Evolutionary conservation across 2,113 vertebrate species (phyloP).

Genomic region (Hemicordylus capensis): DNA sequence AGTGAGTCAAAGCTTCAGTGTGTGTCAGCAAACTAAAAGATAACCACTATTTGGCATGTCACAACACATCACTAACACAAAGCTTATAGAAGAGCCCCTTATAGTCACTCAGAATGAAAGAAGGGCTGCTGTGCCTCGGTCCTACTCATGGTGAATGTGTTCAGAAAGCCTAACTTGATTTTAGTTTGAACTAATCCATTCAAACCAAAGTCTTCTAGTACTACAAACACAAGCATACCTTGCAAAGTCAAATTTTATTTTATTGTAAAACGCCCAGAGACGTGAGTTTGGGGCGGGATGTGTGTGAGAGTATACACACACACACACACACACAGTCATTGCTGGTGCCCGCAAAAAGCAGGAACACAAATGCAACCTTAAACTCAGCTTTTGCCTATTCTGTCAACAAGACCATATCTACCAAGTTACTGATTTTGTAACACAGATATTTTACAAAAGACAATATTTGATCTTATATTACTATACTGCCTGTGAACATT

Average conservation of each 20-base stretch:
- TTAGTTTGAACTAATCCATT: not conserved
- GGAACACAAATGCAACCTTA: not conserved
- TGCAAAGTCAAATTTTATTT: not conserved
- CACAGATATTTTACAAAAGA: not conserved
- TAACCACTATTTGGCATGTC: not conserved
- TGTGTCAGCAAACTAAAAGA: not conserved
- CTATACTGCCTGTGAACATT: not conserved
- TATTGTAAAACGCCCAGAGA: too few species aligned
- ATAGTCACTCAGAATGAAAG: not conserved
- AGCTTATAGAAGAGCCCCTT: not conserved
- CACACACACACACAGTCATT: too few species aligned
- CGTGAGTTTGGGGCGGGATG: too few species aligned
- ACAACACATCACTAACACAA: not conserved
- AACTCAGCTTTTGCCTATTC: not conserved
- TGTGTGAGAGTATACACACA: too few species aligned
- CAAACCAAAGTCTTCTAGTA: not conserved
- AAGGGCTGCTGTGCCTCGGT: not conserved
- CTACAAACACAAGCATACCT: not conserved
- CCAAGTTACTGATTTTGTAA: accelerated
- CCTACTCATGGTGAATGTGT: not conserved
- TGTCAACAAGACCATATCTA: not conserved
- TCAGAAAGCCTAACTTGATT: not conserved
- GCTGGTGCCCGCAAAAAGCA: not conserved
- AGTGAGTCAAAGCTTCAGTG: not conserved
- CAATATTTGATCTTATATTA: not conserved